Base-by-base conservation (phyloP, 2,113 vertebrate species). In the Triplophysa tibetana region DNA sequence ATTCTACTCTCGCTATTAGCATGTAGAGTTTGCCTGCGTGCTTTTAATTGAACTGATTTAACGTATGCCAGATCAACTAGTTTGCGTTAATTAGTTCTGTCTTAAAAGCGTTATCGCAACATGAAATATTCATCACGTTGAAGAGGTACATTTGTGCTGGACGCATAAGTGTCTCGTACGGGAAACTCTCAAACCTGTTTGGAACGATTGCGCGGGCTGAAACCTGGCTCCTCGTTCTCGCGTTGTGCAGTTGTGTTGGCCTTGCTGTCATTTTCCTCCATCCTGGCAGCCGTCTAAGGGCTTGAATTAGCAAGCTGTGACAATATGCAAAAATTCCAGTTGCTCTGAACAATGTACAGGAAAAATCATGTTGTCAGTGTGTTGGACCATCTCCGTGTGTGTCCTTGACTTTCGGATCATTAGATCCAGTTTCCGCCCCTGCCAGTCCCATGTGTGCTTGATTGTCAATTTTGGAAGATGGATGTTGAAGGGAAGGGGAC, bases 1-100 rank as follows among this genome's bases (percentile, higher is more conserved):
- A 92, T 92, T 92, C 89, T 89, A 85, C 86, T 66, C 84, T 87
- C 89, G 88, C 90, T 89, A 92, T 93, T 93, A 92, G 89, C 90
- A 92, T 91, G 90, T 91, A 91, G 88, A 90, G 87, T 91, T 90
- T 90, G 85, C 88, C 86, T 82, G 85, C 82, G 85, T 67, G 70
- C 83, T 91, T 91, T 90, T 92, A 92, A 92, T 91, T 93, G 91
- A 91, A 87, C 88, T 89, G 91, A 90, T 92, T 90, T 90, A 89
- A 91, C 88, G 90, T 90, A 92, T 91, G 91, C 91, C 87, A 92
- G 90, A 92, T 93, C 91, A 91, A 92, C 91, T 92, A 91, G 90
- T 90, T 90, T 93, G 90, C 88, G 90, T 90, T 92, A 92, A 93
- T 92, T 93, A 92, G 89, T 92, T 89, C 87, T 90, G 88, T 90